Evolutionary conservation across 2,113 vertebrate genomes (phyloP).

Genomic region (Festucalex cinctus): DNA sequence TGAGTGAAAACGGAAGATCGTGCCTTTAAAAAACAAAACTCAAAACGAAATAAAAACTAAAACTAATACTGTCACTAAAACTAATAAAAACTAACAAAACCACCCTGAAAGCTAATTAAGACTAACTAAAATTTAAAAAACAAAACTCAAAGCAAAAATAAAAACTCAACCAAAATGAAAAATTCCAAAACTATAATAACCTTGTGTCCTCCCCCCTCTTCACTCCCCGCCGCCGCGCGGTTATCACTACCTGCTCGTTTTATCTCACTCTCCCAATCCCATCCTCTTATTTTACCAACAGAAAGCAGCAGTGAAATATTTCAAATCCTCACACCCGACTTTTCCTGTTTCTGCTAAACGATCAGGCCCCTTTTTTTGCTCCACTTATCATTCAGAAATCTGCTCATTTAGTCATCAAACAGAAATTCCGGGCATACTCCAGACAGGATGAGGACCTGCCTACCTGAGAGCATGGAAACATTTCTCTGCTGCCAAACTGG

Average conservation of each 20-base stretch:
- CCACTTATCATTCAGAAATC: background rate
- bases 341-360: background rate
- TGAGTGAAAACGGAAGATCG: too few species aligned
- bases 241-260: conserved; percentile 51
- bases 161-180: too few species aligned
- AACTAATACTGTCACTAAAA: too few species aligned
- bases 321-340: conserved; percentile 7
- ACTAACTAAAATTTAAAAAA: too few species aligned
- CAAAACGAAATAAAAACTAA: too few species aligned
- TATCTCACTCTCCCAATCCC: conserved; percentile 10
- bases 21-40: too few species aligned
- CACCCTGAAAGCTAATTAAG: too few species aligned
- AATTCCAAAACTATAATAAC: too few species aligned
- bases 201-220: conserved; percentile 28
- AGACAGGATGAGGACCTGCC: conserved; percentile 26
- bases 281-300: conserved; percentile 7
- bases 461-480: conserved; percentile 43
- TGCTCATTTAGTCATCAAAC: conserved; percentile 17
- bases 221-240: conserved; percentile 20
- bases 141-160: too few species aligned
- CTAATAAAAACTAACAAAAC: too few species aligned
- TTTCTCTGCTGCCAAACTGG: conserved; percentile 35
- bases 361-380: background rate
- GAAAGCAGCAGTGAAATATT: conserved; percentile 6
- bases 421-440: conserved; percentile 22